phyloP scores from a whole-genome alignment of 2,113 vertebrate genomes.

The Podiceps cristatus region DNA sequence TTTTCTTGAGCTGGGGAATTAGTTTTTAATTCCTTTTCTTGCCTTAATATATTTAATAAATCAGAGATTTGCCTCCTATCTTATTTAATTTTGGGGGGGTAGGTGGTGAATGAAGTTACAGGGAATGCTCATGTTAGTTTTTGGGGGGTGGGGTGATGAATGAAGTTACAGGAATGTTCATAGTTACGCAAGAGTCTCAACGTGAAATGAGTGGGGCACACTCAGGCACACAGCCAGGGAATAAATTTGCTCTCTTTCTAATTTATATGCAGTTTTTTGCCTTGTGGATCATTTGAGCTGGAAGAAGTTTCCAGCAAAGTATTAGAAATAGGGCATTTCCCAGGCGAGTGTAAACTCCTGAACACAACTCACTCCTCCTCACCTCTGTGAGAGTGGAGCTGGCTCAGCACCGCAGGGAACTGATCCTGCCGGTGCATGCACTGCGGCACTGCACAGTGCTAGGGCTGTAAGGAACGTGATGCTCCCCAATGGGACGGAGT shows the following conservation, averaged over 20 bases:
- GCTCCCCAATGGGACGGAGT: not conserved
- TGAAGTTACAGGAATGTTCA: not conserved
- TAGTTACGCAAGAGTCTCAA: not conserved
- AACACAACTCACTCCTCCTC: not conserved
- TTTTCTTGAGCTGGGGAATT: not conserved
- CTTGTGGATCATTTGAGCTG: not conserved
- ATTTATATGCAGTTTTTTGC: not conserved
- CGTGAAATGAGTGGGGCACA: not conserved
- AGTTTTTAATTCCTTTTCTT: conserved; percentile 26
- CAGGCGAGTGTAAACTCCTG: not conserved
- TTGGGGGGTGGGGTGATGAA: not conserved
- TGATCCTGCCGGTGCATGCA: not conserved
- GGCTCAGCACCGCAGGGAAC: not conserved
- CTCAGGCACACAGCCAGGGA: not conserved
- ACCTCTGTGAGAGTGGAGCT: not conserved
- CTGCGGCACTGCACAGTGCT: not conserved
- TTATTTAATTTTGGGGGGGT: not conserved
- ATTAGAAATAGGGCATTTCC: not conserved
- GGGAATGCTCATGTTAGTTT: not conserved
- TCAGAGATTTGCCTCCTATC: not conserved
- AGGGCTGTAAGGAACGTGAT: not conserved
- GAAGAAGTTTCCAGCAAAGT: not conserved
- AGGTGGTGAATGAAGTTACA: not conserved
- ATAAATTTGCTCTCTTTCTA: not conserved
- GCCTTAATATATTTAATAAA: conserved; percentile 1